These are phyloP conservation scores for Callionymus lyra DNA, from an alignment of 2,113 vertebrate species.

Conservation along the genomic window DNA sequence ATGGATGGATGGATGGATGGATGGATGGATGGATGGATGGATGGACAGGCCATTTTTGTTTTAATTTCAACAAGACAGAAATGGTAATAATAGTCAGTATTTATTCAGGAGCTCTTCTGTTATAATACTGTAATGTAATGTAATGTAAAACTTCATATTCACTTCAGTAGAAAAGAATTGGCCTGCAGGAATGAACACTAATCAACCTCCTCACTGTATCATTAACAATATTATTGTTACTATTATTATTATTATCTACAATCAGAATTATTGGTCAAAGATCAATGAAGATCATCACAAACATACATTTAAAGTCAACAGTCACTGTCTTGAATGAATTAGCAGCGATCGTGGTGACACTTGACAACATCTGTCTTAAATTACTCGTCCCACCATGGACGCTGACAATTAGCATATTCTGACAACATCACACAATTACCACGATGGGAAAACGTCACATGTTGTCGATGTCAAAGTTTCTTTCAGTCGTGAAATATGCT, in stretches of 20 bases:
- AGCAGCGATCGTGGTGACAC: not conserved
- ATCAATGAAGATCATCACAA: too few species aligned
- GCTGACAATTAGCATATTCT: constrained; percentile 18
- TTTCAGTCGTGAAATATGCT: not conserved
- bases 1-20: too few species aligned
- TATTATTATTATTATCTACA: constrained; percentile 14
- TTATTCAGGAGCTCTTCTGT: too few species aligned
- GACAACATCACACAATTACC: constrained; percentile 9
- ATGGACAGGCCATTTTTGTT: too few species aligned
- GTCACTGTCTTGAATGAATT: not conserved
- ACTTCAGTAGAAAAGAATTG: constrained; percentile 1
- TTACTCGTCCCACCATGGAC: constrained; percentile 23
- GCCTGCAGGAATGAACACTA: constrained; percentile 8
- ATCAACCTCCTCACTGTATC: constrained; percentile 14
- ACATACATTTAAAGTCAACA: too few species aligned
- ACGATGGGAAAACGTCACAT: constrained; percentile 5
- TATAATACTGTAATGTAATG: too few species aligned
- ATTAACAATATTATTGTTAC: constrained; percentile 21
- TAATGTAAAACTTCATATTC: too few species aligned
- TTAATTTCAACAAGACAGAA: too few species aligned
- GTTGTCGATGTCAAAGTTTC: not conserved
- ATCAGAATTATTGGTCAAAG: constrained; percentile 1
- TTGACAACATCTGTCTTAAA: constrained; percentile 17
- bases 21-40: too few species aligned
- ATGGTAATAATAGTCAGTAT: too few species aligned